Evolutionary conservation across 2,113 vertebrate species (phyloP), one percentile per base, ranked within the genome.

Genomic region (Dromas ardeola): DNA sequence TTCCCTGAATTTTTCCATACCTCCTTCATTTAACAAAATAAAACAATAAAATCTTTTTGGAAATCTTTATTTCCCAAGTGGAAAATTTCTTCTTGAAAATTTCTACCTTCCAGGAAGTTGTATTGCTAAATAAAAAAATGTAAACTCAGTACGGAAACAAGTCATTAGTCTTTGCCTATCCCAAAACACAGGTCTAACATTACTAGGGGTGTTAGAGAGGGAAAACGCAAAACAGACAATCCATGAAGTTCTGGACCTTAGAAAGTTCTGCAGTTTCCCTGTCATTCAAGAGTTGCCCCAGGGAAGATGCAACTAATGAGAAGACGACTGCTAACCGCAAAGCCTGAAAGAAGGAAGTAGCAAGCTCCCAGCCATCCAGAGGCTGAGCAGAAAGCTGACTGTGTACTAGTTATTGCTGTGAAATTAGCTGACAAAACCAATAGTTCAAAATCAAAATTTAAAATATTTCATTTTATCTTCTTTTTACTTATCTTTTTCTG

Each of bases 161-260:
- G 23, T 49, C 5, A 42, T 25, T 30, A 66, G 18, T 11, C 26
- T 77, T 77, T 61, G 15, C 3, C 15, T 25, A 81, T 40, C 6
- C 9, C 32, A 85, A 25, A 94, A 70, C 9, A 63, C 2, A 9
- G 6, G 21, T 32, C 38, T 86, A 76, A 30, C 20, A 21, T 66
- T 61, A n/a, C 5, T 18, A 15, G 8, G 0, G 0, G 15, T 2
- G 5, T 1, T 19, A 63, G 12, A 85, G 5, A 26, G 23, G 23
- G 4, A 82, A 76, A 90, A 72, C 4, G 52, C 6, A 72, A 63
- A 72, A 32, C 3, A 62, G 26, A 55, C 6, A 78, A 22, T n/a
- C 11, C 15, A 11, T 70, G 7, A 79, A 63, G 19, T 36, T 92
- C 38, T 50, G 56, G 14, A 50, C 12, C 22, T 63, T 40, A 69